These are phyloP conservation scores for Falcaria lacertinaria DNA, from an alignment of 2,888 invertebrate species.

Conservation along the genomic window DNA sequence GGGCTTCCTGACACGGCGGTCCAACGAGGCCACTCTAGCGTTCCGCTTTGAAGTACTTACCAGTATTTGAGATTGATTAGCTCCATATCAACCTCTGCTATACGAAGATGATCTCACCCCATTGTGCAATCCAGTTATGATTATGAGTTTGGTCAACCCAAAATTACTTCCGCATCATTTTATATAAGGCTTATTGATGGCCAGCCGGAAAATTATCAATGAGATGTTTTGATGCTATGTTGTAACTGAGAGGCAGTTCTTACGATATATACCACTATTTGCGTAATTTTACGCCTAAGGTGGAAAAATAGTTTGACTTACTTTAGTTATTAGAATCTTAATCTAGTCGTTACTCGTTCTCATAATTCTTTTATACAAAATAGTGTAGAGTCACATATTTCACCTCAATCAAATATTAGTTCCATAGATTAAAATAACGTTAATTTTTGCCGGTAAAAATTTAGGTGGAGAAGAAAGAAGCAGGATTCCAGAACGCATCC, in stretches of 20 bases:
- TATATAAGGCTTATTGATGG: no score
- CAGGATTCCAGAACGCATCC: neutral
- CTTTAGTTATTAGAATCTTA: no score
- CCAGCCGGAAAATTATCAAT: no score
- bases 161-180: neutral
- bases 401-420: neutral
- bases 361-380: no score
- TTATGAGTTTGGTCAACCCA: neutral
- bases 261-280: neutral
- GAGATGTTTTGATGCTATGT: neutral
- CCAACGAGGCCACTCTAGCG: conserved; percentile 42
- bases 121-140: neutral
- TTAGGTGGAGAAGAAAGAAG: neutral
- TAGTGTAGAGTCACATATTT: no score
- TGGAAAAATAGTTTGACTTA: no score
- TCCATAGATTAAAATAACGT: neutral
- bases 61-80: conserved; percentile 6
- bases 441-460: neutral
- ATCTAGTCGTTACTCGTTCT: no score
- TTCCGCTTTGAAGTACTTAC: conserved; percentile 27
- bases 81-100: conserved; percentile 3
- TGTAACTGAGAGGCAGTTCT: no score
- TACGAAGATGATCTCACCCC: neutral
- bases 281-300: neutral
- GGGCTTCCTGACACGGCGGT: conserved; percentile 50